Evolutionary conservation across 2,888 invertebrate genomes (phyloP).

Genomic region (Nomada ferruginata): DNA sequence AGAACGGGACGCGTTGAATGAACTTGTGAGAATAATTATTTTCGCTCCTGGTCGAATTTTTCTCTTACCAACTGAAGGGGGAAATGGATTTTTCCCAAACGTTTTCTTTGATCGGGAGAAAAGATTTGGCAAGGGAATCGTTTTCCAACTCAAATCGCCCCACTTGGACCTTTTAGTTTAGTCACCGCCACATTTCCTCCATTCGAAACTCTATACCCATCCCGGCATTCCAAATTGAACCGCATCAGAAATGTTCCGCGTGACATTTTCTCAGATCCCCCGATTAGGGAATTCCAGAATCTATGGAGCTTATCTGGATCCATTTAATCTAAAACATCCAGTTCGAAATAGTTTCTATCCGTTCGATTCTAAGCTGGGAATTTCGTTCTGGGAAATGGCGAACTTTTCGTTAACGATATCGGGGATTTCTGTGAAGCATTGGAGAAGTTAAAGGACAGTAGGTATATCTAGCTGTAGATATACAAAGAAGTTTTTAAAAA

Average conservation of each 20-base stretch:
- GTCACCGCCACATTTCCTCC: conserved; percentile 37
- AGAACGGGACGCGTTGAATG: conserved; percentile 37
- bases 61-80: conserved; percentile 34
- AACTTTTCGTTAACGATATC: not conserved
- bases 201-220: conserved; percentile 63
- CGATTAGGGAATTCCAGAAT: conserved; percentile 47
- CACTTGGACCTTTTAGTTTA: conserved; percentile 40
- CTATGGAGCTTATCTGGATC: conserved; percentile 39
- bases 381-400: not conserved
- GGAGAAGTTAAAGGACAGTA: not conserved
- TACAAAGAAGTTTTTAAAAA: no score
- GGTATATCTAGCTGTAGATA: no score
- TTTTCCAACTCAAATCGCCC: conserved; percentile 53
- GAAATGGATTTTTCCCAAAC: conserved; percentile 45
- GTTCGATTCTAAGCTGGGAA: not conserved
- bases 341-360: conserved; percentile 4
- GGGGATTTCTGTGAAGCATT: not conserved
- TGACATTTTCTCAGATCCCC: conserved; percentile 55
- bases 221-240: conserved; percentile 67
- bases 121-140: conserved; percentile 67
- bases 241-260: conserved; percentile 50
- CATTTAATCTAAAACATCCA: conserved; percentile 50
- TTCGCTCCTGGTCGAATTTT: conserved; percentile 35
- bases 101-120: conserved; percentile 72
- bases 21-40: conserved; percentile 41